Base-by-base conservation (phyloP, 2,888 invertebrate species). In the Syrista parreyssii region DNA sequence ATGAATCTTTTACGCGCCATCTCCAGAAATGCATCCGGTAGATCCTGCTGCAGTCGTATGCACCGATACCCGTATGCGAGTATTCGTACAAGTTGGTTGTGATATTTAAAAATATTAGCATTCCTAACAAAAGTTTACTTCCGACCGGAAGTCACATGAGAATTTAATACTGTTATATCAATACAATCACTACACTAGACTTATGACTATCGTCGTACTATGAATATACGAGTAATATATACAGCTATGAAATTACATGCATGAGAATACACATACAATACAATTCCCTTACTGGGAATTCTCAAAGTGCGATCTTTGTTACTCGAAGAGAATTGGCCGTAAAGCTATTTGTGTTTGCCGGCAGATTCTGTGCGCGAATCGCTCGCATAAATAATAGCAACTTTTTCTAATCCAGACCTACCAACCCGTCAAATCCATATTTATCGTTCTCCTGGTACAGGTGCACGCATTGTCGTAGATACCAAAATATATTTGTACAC, bases 1-100 rank as follows among this genome's bases (percentile, higher is more conserved):
- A 81, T 81, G 81, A 82, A 81, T 83, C 83, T 83, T 82, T 81
- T 81, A 81, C 81, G 80, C 81, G 76, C 82, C 78, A 78, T 78
- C 78, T 75, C 75, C 78, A 78, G 75, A 78, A 78, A 78, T 78
- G 78, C 75, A 78, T 78, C 78, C 78, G 78, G 78, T 78, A 72
- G 40, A 74, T 75, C 33, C 71, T 68, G 35, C 71, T 35, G 55
- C 55, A 55, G 68, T 31, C 9, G 11, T 30, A 69, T 40, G 55
- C 55, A 33, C 71, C 31, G 9, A 32, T 71, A 32, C 15, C 12
- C 71, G 3, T 71, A 71, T n/a, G 31, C 71, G 71, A 31, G 71
- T 33, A 23, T 71, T 12, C 32, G 31, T 33, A 9, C 40, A 78
- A 34, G 75, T 78, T 75, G 55, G 68, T 75, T 72, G 73, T 31